These are phyloP conservation scores for Laupala kohalensis DNA, from an alignment of 1,140 invertebrate species.

Conservation along the genomic window DNA sequence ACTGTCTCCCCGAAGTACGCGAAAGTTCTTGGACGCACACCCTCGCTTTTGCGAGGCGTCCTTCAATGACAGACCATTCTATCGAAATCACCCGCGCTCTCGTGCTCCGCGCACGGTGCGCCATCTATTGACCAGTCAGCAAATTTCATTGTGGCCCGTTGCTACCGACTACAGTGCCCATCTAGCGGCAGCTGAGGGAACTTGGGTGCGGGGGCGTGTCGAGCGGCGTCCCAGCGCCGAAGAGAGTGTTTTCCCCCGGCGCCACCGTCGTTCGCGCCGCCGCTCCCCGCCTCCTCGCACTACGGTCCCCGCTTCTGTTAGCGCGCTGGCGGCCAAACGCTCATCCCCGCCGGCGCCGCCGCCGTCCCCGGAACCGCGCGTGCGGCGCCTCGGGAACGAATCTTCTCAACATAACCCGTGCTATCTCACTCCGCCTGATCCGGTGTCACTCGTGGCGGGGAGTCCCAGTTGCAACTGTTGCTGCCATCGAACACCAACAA, in stretches of 20 bases:
- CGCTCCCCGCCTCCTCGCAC: no score
- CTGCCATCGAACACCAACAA: no score
- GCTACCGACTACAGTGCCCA: not conserved
- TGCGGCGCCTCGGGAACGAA: no score
- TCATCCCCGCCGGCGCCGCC: no score
- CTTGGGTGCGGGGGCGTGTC: no score
- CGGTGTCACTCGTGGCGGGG: no score
- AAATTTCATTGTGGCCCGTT: not conserved
- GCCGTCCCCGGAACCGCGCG: no score
- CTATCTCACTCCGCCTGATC: no score
- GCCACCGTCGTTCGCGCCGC: no score
- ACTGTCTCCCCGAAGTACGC: not conserved
- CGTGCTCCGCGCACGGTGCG: not conserved
- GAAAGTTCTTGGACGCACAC: not conserved
- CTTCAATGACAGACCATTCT: no score
- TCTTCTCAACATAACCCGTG: no score
- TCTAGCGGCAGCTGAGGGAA: not conserved
- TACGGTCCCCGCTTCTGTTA: not conserved
- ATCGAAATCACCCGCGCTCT: not conserved
- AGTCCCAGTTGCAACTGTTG: no score
- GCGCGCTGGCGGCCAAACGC: not conserved
- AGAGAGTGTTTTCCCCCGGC: not conserved
- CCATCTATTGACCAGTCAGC: not conserved
- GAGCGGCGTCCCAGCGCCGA: not conserved
- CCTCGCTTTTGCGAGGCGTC: not conserved